Evolutionary conservation across 2,797 vertebrate species (phyloP), one percentile per base, ranked within the genome.

Genomic region (Esox masquinongy): DNA sequence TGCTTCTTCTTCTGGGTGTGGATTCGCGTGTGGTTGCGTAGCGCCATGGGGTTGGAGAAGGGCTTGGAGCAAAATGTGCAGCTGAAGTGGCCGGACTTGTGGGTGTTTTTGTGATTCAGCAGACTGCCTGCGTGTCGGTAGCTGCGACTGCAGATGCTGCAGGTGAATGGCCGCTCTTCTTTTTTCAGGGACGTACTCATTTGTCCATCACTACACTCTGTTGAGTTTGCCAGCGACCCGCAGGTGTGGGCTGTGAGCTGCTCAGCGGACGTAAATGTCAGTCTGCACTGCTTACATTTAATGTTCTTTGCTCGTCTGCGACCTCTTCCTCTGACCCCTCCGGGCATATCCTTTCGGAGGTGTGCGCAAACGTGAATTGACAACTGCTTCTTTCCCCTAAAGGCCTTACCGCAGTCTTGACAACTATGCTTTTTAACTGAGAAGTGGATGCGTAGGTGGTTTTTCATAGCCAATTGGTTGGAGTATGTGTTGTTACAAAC

Each of bases 371-470:
- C 75, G 19, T 95, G 94, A 68, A 79, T 84, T 61, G 89, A 80
- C 34, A 93, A 88, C 85, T 93, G 95, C 82, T 91, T 95, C 87
- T 85, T 93, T 72, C 89, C 93, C 81, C 88, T 80, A 47, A 95
- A 95, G 68, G 89, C 90, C 83, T 92, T 94, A 50, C 93, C 90
- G 66, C 95, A 96, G 67, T 91, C 94, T 77, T 78, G 92, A 85
- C 92, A 95, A 31, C 82, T 88, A 75, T 95, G 90, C 68, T 90
- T 94, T 73, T 94, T 94, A 73, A 89, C 91, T 4, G 95, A 93
- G 24, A 95, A 94, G 78, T 97, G 96, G 72, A 93, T 95, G 26
- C 95, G 94, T 86, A 96, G 87, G 88, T 97, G 96, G 91, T 97
- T 96, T 84, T 94, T 96, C 86, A 96, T 92, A 2, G 95, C 95